A percentile compares a stretch with the other conserved stretches of the same genome.
Conservation (phyloP, 64 coral and sea anemone species). For the Dendrophyllia cribrosa region DNA sequence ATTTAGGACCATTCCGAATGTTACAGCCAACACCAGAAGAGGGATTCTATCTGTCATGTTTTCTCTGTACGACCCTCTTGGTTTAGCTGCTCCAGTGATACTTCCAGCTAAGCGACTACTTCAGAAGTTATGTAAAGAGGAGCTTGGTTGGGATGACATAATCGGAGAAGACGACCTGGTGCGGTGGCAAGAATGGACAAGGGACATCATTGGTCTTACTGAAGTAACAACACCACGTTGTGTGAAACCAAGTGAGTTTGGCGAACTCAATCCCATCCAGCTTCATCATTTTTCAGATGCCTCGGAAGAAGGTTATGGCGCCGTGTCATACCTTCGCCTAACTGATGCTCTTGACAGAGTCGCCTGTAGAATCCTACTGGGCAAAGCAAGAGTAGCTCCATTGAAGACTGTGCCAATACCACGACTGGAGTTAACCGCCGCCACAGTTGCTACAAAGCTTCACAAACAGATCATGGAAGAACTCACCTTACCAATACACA, state of each 20-base stretch:
- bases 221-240: no score
- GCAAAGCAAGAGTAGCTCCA: constrained; percentile 5
- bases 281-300: constrained; percentile 1
- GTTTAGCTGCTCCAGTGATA: background rate
- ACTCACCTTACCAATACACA: background rate
- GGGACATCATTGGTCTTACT: no score
- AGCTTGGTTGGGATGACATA: constrained; percentile 9
- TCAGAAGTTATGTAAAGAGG: constrained; percentile 10
- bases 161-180: background rate
- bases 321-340: background rate
- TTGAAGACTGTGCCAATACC: constrained; percentile 1
- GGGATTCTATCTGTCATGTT: constrained; percentile 6
- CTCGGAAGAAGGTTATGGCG: background rate
- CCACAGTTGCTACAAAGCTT: constrained; percentile 9
- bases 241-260: no score
- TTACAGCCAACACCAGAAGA: background rate
- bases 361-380: background rate
- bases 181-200: background rate
- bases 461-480: constrained; percentile 1
- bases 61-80: background rate
- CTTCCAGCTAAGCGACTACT: constrained; percentile 23
- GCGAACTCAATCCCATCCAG: background rate
- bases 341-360: background rate
- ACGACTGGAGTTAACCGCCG: constrained; percentile 13
- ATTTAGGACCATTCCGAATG: background rate